Evolutionary conservation across 2,888 invertebrate genomes (phyloP).

Genomic region (Athalia cordata): DNA sequence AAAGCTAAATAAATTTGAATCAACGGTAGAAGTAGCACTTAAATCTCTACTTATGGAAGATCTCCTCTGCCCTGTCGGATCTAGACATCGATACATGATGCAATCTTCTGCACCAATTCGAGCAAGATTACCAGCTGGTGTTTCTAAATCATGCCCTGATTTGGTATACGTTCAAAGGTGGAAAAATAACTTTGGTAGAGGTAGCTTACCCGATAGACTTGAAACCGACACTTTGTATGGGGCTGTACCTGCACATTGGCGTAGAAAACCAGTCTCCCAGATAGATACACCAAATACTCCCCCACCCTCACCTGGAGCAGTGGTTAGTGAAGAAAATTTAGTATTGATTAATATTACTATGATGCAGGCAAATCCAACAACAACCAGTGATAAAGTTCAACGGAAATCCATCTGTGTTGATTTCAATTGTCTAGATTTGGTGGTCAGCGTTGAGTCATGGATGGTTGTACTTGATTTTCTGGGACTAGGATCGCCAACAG

Average conservation of each 20-base stretch:
- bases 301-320: conserved; percentile 68
- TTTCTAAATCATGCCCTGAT: conserved; percentile 88
- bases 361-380: conserved; percentile 57
- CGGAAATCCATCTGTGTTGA: conserved; percentile 84
- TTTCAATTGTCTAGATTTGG: conserved; percentile 93
- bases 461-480: conserved; percentile 96
- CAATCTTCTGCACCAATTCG: conserved; percentile 78
- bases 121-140: conserved; percentile 63
- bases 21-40: conserved; percentile 86
- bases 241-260: conserved; percentile 69
- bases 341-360: conserved; percentile 69
- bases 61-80: conserved; percentile 84
- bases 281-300: conserved; percentile 68
- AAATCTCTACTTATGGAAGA: conserved; percentile 94
- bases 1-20: conserved; percentile 81
- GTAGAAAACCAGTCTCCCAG: conserved; percentile 59
- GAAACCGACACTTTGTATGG: conserved; percentile 68
- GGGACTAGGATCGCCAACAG: conserved; percentile 75
- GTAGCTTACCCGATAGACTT: conserved; percentile 68
- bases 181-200: conserved; percentile 58
- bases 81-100: conserved; percentile 90
- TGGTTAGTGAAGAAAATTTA: conserved; percentile 71
- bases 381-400: conserved; percentile 48
- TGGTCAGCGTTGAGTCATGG: conserved; percentile 96
- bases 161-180: conserved; percentile 73